phyloP scores from a whole-genome alignment of 2,797 vertebrate species.

The Fistularia tabacaria region DNA sequence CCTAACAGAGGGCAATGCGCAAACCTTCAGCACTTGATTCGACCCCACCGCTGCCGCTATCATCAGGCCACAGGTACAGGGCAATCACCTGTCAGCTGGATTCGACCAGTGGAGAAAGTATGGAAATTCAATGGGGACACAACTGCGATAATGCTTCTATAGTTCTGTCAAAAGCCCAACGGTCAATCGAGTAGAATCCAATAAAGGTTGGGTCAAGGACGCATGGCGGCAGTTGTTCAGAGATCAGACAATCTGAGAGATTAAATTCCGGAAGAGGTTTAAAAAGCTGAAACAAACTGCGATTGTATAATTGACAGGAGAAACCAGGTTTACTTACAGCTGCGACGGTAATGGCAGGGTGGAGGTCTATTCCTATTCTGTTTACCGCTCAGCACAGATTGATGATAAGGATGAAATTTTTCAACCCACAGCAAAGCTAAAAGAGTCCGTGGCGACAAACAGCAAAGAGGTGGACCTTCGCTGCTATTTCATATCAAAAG shows the following conservation, averaged over 20 bases:
- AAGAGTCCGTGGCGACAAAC: too few species aligned
- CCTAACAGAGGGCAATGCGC: too few species aligned
- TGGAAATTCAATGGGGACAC: slow-evolving; percentile 53
- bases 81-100: slow-evolving; percentile 44
- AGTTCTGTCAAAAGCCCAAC: slow-evolving; percentile 48
- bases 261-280: slow-evolving; percentile 25
- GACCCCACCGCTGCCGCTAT: slow-evolving; percentile 7
- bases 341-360: slow-evolving; percentile 19
- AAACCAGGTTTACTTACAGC: slow-evolving; percentile 22
- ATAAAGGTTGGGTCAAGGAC: slow-evolving; percentile 58
- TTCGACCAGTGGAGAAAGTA: slow-evolving; percentile 43
- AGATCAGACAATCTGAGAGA: slow-evolving; percentile 41
- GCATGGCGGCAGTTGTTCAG: slow-evolving; percentile 23
- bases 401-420: too few species aligned
- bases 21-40: too few species aligned
- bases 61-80: slow-evolving; percentile 45
- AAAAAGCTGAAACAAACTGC: slow-evolving; percentile 40
- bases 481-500: too few species aligned
- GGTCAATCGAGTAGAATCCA: slow-evolving; percentile 53
- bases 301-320: slow-evolving; percentile 44
- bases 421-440: too few species aligned
- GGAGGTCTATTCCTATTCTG: too few species aligned
- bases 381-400: too few species aligned
- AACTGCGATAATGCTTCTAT: slow-evolving; percentile 35
- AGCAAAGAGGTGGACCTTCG: too few species aligned